These are phyloP conservation scores for Neotoxoptera formosana DNA, from an alignment of 1,140 invertebrate species.

Conservation along the genomic window DNA sequence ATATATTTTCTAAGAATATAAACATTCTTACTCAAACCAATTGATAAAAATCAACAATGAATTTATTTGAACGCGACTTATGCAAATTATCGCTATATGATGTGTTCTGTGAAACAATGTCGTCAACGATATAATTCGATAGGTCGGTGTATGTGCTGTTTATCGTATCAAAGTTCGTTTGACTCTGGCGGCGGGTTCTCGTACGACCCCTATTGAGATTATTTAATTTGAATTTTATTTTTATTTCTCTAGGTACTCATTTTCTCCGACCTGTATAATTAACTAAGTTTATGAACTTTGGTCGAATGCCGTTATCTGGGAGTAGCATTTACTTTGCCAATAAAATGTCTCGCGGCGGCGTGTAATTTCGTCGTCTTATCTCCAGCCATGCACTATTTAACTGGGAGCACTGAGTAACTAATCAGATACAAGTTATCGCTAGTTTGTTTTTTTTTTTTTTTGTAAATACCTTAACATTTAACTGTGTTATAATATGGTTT, in stretches of 20 bases:
- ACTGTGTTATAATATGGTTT: background rate
- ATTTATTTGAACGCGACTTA: background rate
- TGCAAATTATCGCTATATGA: background rate
- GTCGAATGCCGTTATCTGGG: background rate
- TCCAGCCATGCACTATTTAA: conserved; percentile 16
- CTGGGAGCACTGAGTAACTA: background rate
- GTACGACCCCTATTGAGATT: background rate
- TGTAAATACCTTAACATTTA: background rate
- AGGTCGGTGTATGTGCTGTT: background rate
- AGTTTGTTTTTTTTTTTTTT: background rate
- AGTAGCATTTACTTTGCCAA: conserved; percentile 46
- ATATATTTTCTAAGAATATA: background rate
- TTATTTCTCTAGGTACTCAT: background rate
- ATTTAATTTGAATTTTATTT: background rate
- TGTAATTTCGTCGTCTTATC: conserved; percentile 43
- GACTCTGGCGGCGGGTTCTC: background rate
- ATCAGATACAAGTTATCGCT: background rate
- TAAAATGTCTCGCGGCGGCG: background rate
- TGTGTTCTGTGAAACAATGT: background rate
- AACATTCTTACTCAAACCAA: background rate
- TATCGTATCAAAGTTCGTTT: background rate
- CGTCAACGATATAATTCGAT: background rate
- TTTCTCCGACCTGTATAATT: conserved; percentile 31
- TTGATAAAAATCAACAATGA: background rate
- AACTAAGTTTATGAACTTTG: conserved; percentile 52